Base-by-base conservation (phyloP, 92 coral and sea anemone genomes). In the Umimayanthus kanabou region DNA sequence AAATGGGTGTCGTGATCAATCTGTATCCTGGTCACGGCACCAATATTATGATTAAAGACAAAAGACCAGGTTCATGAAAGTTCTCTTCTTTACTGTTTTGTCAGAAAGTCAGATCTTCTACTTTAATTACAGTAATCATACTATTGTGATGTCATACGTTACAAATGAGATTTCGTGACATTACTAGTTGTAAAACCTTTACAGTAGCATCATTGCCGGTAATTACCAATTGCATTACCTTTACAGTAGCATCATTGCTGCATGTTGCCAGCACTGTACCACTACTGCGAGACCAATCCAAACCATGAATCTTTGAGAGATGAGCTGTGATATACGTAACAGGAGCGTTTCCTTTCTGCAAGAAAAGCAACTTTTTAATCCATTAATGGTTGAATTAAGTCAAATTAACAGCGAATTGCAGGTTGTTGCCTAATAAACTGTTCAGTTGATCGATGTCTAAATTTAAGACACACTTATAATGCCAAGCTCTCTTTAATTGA, bases 261-360 rank as follows among this genome's bases (percentile, higher is more conserved):
- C 99, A 97, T 43, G 99, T 97, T 40, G 96, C 94, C 37, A 97
- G 87, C 43, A 90, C 94, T 43, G 93, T 90, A 45, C 98, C 97
- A 87, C 92, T 91, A 25, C 90, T 85, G 18, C 91, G 95, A 14
- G 98, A 97, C 99, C 99, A 97, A 88, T 97, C 99, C 67, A 97
- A 71, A 18, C 99, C 99, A 82, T 93, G 96, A 49, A 97, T 94
- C 90, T 94, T 95, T 43, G 99, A 97, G 39, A 94, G 91, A 81
- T 97, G 99, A 47, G 99, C 99, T 88, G 99, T 95, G 73, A 97
- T 90, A 85, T 97, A 97, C 26, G 84, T 94, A 66, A 94, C 97
- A 22, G 99, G 97, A 28, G 94, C 88, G 77, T 97, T 94, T 39
- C 99, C 99, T 95, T 95, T 97, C 99, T 97, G 83, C 77, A 72